These are phyloP conservation scores for Drosophila birchii DNA, from an alignment of 2,888 invertebrate species.

Conservation along the genomic window DNA sequence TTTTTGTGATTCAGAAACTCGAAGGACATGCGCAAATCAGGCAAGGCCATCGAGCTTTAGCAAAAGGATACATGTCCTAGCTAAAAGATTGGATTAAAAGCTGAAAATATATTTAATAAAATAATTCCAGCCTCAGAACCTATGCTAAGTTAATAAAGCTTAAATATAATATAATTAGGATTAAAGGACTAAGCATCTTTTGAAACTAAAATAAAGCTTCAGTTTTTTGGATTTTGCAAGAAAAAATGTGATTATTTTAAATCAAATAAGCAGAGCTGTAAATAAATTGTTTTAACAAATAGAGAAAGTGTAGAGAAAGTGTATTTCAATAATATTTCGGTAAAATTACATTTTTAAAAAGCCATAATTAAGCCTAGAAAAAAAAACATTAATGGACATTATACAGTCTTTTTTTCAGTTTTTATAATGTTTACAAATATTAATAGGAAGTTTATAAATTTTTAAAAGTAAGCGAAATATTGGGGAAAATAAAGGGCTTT, in stretches of 20 bases:
- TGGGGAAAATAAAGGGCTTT: no score
- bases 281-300: background rate
- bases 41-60: background rate
- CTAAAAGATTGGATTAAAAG: background rate
- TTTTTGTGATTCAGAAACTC: background rate
- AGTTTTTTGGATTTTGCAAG: background rate
- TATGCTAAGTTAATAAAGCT: background rate
- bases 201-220: background rate
- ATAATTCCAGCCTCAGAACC: background rate
- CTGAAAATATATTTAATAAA: background rate
- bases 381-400: no score
- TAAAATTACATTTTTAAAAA: no score
- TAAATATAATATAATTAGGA: background rate
- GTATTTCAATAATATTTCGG: no score
- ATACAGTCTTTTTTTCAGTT: no score
- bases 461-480: no score
- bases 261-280: background rate
- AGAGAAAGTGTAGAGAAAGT: no score
- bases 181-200: background rate
- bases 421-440: no score
- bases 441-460: no score
- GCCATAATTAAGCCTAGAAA: no score
- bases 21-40: background rate
- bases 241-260: background rate
- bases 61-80: background rate